Evolutionary conservation across 2,113 vertebrate genomes (phyloP), one percentile per base, ranked within the genome.

Genomic region (Centrocercus urophasianus): DNA sequence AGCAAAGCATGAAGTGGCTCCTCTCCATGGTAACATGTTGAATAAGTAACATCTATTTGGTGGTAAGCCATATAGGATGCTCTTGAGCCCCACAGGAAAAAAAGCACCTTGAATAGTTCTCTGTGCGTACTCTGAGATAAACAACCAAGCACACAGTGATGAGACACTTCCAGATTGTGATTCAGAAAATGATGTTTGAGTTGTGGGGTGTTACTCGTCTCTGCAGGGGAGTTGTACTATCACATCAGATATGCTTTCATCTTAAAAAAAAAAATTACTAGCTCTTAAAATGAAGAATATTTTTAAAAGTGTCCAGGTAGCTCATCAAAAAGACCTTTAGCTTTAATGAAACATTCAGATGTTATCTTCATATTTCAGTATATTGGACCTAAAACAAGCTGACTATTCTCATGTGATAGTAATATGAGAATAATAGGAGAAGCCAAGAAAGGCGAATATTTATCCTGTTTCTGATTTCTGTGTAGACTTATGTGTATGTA

Each of bases 1-100:
- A 88, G 27, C 42, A 71, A 93, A 80, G 75, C 1, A 0, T 93
- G 69, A 91, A 95, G 89, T 93, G 93, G 42, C 40, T 93, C 11
- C 76, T 95, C 89, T 95, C 91, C 89, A 83, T 95, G 94, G 93
- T 80, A 95, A 96, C 72, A 0, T 74, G 34, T 77, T 86, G 38
- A 63, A 43, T 83, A 73, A 91, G 54, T 89, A 75, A 67, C 27
- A 54, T 86, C 42, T 81, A 83, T 92, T 77, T 78, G 48, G 59
- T 91, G 36, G 18, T 56, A 77, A 91, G 45, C 25, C 11, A 22
- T 56, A 47, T 40, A 87, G 79, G 43, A 91, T 4, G 5, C 87
- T 74, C 71, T 95, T 93, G 72, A 95, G 56, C 34, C 65, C 57
- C 82, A 43, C 28, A 67, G 61, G 72, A 89, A 67, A 64, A 81